Base-by-base conservation (phyloP, 1,140 invertebrate genomes). In the Drosophila insularis region DNA sequence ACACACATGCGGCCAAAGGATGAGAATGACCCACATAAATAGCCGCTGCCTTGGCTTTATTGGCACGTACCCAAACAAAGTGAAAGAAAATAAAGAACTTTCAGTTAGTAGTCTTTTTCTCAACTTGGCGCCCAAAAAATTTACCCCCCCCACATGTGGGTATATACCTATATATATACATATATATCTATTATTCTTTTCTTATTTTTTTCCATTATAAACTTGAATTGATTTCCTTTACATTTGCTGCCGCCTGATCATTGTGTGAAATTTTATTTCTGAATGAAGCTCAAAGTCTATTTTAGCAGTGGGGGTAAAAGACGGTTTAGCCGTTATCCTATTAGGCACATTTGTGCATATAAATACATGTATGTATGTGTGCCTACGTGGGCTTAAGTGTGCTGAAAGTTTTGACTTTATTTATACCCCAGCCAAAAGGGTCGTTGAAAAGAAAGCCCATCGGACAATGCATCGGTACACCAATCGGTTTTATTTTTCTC, bases 11-110 rank as follows among this genome's bases (percentile, higher is more conserved):
- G 14, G 31, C 37, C 60, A 19, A 55, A 68, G 69, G 63, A 80
- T 72, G 75, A 79, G 80, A 77, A 84, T 84, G 72, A 84, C 73
- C 80, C 80, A 77, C 80, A 84, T 84, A 84, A 84, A 84, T 77
- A 84, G 80, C 80, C 72, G 80, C 27, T 80, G 61, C 23, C 68
- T 53, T 27, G 32, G 27, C 69, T 68, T 68, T 76, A 84, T 84
- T 75, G 72, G 72, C 80, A 84, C 80, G 80, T 79, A 79, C 17
- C 32, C 68, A 61, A 78, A 81, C 66, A 78, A 55, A 78, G 39
- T 63, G 17, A 27, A 13, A 56, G 61, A 69, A 23, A 31, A n/a
- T 55, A 35, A 37, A 50, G 58, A 21, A 59, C 39, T 72, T 72
- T 40, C 23, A 21, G 27, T 66, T 21, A 4, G 21, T 50, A 50